Evolutionary conservation across 1,140 invertebrate species (phyloP).

Genomic region (Platyscapa corneri): DNA sequence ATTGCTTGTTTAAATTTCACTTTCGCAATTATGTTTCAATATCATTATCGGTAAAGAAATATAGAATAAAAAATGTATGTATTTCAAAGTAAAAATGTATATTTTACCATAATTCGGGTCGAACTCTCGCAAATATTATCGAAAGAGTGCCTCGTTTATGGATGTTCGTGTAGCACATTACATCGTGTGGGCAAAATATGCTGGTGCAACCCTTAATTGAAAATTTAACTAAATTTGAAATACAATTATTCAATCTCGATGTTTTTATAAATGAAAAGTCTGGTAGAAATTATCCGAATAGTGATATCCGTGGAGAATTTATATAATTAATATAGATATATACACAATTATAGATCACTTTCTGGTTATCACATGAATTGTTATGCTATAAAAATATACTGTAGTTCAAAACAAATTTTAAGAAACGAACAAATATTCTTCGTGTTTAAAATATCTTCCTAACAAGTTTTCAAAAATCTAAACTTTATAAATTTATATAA

Average conservation of each 20-base stretch:
- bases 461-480: no score
- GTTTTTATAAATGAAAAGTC: constrained; percentile 27
- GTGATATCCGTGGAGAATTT: neutral
- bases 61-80: neutral
- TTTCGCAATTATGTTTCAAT: neutral
- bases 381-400: neutral
- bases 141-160: constrained; percentile 34
- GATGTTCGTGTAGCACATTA: neutral
- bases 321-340: neutral
- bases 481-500: neutral
- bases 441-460: no score
- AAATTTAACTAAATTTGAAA: neutral
- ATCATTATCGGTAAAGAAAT: neutral
- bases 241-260: neutral
- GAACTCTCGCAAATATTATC: neutral
- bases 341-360: neutral
- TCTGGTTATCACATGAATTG: neutral
- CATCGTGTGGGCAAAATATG: neutral
- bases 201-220: neutral
- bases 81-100: constrained; percentile 1
- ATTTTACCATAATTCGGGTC: neutral
- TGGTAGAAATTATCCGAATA: neutral
- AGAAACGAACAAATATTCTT: no score
- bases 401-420: neutral
- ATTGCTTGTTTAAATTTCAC: neutral